Percentiles rank a stretch among this genome's conserved stretches.
These are phyloP conservation scores for Oreamnos americanus DNA, from an alignment of 2,113 vertebrate species.

Conservation along the genomic window DNA sequence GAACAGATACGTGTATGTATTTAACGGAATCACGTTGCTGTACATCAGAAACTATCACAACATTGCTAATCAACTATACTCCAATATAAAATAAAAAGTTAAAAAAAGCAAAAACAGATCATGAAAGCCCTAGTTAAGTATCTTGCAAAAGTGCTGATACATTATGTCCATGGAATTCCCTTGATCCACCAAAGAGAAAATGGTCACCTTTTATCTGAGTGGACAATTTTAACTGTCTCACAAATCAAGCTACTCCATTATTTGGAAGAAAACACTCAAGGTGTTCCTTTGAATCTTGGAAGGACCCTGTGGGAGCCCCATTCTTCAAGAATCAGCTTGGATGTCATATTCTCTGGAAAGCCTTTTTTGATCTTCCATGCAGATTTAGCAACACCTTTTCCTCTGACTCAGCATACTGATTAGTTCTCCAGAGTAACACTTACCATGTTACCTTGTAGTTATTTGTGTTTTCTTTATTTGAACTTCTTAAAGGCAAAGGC, in stretches of 20 bases:
- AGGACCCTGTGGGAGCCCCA: background rate
- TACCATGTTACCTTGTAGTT: background rate
- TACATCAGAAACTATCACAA: background rate
- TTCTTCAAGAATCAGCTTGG: background rate
- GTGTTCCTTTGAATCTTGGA: background rate
- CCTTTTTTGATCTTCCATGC: background rate
- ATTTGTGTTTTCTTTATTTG: background rate
- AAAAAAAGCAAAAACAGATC: background rate
- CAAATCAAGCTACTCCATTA: constrained; percentile 1
- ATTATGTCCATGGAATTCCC: background rate
- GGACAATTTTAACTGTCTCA: background rate
- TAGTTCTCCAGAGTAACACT: background rate
- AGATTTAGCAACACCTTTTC: background rate
- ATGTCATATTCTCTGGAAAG: background rate
- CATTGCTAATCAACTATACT: background rate
- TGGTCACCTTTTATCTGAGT: background rate
- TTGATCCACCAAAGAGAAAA: background rate
- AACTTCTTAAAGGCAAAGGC: background rate
- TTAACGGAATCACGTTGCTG: background rate
- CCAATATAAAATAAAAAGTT: background rate
- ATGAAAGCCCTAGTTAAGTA: background rate
- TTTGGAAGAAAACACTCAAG: background rate
- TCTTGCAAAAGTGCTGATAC: background rate
- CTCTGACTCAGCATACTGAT: background rate
- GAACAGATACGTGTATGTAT: background rate